Percentiles rank a stretch among this genome's conserved stretches.
Conservation (phyloP, 2,113 vertebrate genomes). For the Tachysurus fulvidraco region DNA sequence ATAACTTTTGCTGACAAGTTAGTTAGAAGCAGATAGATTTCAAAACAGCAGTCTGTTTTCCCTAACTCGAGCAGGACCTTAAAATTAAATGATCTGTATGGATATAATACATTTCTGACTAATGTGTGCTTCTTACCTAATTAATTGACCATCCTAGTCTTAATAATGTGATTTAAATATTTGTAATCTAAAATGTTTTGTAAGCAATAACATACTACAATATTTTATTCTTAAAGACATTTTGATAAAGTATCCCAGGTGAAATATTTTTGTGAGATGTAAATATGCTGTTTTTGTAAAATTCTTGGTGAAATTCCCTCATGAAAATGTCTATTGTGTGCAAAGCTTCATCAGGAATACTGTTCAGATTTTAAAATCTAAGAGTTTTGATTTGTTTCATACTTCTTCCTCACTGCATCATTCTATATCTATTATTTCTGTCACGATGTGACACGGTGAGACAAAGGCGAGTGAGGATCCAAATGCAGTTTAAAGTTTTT, state of each 20-base stretch:
- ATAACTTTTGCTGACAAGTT: constrained; percentile 51
- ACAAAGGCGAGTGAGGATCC: too few species aligned
- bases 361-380: not conserved
- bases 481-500: too few species aligned
- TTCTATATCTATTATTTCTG: not conserved
- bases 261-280: not conserved
- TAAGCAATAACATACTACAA: not conserved
- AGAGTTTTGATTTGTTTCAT: not conserved
- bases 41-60: not conserved
- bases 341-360: too few species aligned
- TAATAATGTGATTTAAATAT: not conserved
- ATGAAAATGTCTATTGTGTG: too few species aligned
- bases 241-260: not conserved
- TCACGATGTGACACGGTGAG: too few species aligned
- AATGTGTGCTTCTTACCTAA: not conserved
- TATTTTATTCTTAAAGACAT: not conserved
- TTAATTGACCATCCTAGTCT: not conserved
- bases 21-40: not conserved
- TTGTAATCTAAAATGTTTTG: not conserved
- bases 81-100: not conserved
- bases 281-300: not conserved
- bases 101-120: not conserved
- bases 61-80: not conserved
- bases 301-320: too few species aligned
- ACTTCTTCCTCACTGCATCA: not conserved